Evolutionary conservation across 2,113 vertebrate species (phyloP), one percentile per base, ranked within the genome.

Genomic region (Callaeas wilsoni): DNA sequence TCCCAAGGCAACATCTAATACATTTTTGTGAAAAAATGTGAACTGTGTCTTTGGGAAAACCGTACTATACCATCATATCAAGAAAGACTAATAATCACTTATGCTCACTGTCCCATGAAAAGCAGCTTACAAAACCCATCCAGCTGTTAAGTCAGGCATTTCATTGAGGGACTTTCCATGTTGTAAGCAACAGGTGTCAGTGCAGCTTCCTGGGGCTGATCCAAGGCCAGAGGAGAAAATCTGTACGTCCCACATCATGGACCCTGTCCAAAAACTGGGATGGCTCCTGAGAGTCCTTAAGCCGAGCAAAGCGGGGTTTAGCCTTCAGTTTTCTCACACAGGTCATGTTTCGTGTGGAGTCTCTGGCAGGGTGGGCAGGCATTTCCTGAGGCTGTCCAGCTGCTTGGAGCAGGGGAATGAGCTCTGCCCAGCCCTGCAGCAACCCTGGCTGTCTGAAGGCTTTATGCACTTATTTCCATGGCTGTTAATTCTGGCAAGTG

Each of bases 181-280:
- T 29, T 81, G 71, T 53, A 84, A 96, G 94, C 82, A 96, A 97
- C 97, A 97, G 96, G 97, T 97, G 96, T 87, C 67, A 89, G 96
- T 46, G 50, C 44, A 88, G 37, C 63, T 91, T 96, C 71, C 52
- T 1, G 1, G 60, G 67, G 46, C 55, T 85, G 69, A 93, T 89
- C 78, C 44, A 79, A 89, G 68, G 65, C 76, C 32, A 62, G 59
- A 42, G 18, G 60, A 90, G 55, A 84, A 56, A 65, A n/a, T 17
- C 25, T 32, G 52, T 44, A 33, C 50, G 47, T 86, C 49, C n/a
- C 47, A 59, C 7, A 2, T 53, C 10, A 27, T 42, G 60, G 88
- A 93, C 62, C 30, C 10, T 18, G 14, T 84, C 71, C 87, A 93
- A 80, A 46, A 90, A 10, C 37, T 4, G 12, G 26, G 35, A 79